Conservation (phyloP, 2,113 vertebrate genomes). For the Archocentrus centrarchus region DNA sequence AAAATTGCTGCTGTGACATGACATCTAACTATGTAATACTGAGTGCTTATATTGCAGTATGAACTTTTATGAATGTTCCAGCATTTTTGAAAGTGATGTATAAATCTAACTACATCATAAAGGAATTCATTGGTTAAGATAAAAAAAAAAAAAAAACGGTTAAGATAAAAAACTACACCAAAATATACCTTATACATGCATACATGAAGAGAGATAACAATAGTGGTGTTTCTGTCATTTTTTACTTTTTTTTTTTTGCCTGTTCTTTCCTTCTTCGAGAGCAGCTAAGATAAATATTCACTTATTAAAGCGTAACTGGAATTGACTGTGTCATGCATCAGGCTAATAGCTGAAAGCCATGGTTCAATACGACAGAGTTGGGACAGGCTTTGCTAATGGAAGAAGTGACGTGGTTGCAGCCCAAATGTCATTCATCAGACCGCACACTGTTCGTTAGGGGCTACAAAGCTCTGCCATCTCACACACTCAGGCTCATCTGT, state of each 20-base stretch:
- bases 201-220: constrained; percentile 76
- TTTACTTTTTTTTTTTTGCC: constrained; percentile 46
- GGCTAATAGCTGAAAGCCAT: constrained; percentile 91
- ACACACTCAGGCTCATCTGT: constrained; percentile 90
- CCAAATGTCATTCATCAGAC: constrained; percentile 94
- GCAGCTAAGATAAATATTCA: constrained; percentile 89
- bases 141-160: not conserved
- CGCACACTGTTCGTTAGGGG: constrained; percentile 88
- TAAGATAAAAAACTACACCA: constrained; percentile 44
- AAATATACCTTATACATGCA: constrained; percentile 13
- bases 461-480: constrained; percentile 92
- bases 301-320: constrained; percentile 96
- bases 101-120: constrained; percentile 25
- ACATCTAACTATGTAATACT: not conserved
- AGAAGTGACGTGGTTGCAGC: constrained; percentile 95
- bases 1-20: not conserved
- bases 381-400: constrained; percentile 97
- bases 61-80: not conserved
- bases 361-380: constrained; percentile 96
- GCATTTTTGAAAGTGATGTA: constrained; percentile 45
- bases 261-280: constrained; percentile 56
- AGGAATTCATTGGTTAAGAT: constrained; percentile 6
- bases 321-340: constrained; percentile 98
- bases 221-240: constrained; percentile 59
- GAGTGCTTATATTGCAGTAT: not conserved